Evolutionary conservation across 2,888 invertebrate species (phyloP).

Genomic region (Ophioninae sp.): DNA sequence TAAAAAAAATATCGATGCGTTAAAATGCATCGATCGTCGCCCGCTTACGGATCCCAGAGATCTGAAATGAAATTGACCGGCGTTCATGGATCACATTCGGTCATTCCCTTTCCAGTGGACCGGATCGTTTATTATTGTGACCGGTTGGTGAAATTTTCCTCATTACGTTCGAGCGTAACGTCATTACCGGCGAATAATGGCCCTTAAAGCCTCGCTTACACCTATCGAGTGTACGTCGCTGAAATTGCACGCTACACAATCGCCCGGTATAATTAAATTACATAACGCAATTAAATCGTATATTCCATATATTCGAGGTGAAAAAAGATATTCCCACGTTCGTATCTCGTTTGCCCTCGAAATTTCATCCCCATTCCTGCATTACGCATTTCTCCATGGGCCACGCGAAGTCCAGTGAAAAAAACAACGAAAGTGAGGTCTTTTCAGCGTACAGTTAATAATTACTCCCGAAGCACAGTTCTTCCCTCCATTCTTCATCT

Average conservation of each 20-base stretch:
- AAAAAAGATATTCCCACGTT: background rate
- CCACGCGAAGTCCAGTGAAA: background rate
- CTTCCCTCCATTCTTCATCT: background rate
- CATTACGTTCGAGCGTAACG: background rate
- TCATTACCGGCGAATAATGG: background rate
- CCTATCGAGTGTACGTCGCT: background rate
- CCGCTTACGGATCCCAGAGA: background rate
- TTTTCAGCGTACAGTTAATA: background rate
- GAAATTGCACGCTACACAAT: background rate
- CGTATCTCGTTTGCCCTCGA: background rate
- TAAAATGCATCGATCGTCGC: background rate
- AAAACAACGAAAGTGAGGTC: background rate
- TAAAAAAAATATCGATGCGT: too few relatives aligned
- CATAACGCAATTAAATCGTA: background rate
- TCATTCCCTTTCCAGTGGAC: background rate
- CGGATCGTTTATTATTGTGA: background rate
- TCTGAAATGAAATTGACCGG: background rate
- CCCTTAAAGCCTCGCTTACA: background rate
- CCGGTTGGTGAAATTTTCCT: background rate
- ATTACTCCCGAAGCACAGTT: background rate
- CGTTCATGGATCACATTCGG: background rate
- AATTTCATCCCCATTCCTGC: background rate
- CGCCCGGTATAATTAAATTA: background rate
- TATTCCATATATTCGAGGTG: background rate
- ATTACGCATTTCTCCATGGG: background rate